Percentiles rank a stretch among this genome's conserved stretches.
phyloP scores from a whole-genome alignment of 2,888 invertebrate species.

The Heliconius hortense region DNA sequence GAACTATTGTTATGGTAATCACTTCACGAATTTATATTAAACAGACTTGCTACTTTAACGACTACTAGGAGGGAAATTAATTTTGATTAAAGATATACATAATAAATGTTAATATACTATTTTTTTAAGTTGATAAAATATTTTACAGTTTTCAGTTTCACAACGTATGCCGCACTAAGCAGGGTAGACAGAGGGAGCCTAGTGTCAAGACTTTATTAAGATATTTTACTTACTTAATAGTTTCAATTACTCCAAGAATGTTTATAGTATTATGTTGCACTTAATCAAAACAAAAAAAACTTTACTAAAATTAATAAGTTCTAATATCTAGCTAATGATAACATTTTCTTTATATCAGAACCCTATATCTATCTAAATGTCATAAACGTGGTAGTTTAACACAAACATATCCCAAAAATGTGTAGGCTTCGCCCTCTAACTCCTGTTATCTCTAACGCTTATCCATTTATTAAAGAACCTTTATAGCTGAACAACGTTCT shows the following conservation, averaged over 20 bases:
- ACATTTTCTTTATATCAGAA: not conserved
- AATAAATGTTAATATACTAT: not conserved
- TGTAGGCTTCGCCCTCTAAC: not conserved
- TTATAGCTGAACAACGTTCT: not conserved
- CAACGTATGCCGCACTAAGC: too few species aligned
- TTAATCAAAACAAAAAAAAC: not conserved
- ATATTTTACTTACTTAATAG: not conserved
- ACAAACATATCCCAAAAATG: not conserved
- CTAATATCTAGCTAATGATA: not conserved
- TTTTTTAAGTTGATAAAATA: too few species aligned
- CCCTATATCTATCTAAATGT: not conserved
- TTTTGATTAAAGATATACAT: not conserved
- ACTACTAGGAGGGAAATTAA: not conserved
- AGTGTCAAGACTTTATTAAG: too few species aligned
- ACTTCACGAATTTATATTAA: not conserved
- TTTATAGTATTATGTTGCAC: not conserved
- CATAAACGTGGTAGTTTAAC: not conserved
- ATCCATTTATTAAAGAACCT: not conserved
- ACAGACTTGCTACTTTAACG: not conserved
- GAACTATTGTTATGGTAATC: slow-evolving; percentile 16
- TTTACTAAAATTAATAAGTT: not conserved
- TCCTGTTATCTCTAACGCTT: not conserved
- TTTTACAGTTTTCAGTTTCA: too few species aligned
- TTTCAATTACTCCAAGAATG: not conserved
- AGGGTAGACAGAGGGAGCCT: too few species aligned